Percentiles rank a stretch among this genome's conserved stretches.
These are phyloP conservation scores for Haemorhous mexicanus DNA, from an alignment of 2,113 vertebrate genomes.

Conservation along the genomic window DNA sequence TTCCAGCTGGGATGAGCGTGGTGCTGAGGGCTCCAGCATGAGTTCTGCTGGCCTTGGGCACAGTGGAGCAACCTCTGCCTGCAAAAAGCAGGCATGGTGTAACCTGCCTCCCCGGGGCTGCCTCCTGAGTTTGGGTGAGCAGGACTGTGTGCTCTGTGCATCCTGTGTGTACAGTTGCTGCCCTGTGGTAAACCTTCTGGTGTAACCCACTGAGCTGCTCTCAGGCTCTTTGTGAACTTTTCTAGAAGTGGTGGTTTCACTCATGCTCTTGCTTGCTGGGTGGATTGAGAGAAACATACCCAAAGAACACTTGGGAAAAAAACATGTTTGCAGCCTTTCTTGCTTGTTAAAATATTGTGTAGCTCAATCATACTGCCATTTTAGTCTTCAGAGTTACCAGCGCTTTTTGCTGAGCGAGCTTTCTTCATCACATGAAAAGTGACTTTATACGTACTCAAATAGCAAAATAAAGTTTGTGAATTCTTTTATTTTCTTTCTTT, in stretches of 20 bases:
- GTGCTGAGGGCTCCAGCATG: fast-evolving
- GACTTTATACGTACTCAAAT: neutral
- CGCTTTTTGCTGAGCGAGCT: neutral
- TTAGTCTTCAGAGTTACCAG: neutral
- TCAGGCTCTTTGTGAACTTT: neutral
- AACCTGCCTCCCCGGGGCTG: neutral
- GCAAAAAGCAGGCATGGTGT: neutral
- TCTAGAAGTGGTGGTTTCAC: neutral
- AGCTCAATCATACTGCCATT: neutral
- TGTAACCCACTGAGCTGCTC: neutral
- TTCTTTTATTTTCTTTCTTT: neutral
- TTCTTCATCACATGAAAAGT: constrained; percentile 1
- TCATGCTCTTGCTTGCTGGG: neutral
- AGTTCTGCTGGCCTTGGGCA: neutral
- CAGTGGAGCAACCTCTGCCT: neutral
- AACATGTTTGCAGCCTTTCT: neutral
- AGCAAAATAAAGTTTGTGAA: constrained; percentile 46
- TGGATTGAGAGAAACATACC: neutral
- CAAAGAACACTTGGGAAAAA: neutral
- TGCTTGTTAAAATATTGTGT: neutral
- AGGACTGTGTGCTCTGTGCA: fast-evolving
- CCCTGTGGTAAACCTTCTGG: neutral
- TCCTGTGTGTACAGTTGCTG: neutral
- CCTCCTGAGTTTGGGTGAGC: neutral
- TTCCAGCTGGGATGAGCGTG: fast-evolving